Base-by-base conservation (phyloP, 2,797 vertebrate genomes). In the Sebastolobus alascanus region DNA sequence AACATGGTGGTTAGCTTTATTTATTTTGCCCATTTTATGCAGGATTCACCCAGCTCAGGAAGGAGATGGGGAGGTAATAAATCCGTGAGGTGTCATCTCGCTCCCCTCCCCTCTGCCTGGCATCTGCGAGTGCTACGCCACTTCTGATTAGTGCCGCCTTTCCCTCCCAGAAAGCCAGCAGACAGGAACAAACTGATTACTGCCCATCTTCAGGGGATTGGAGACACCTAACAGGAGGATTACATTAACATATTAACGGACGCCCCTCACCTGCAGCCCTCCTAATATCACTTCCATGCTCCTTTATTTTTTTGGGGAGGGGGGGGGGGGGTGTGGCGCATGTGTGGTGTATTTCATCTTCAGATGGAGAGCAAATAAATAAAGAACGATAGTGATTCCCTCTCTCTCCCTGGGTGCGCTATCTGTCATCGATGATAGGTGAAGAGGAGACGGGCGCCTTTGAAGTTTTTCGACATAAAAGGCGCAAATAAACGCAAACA, bases 391-490 rank as follows among this genome's bases (percentile, higher is more conserved):
- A 81, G 88, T 73, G 88, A 92, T 94, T 90, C 92, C 86, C 81
- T 79, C 87, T 82, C 79, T 87, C 89, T 96, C 94, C 93, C 91
- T 77, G 88, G 94, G 89, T 92, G 89, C 87, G 35, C 88, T 59
- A 93, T 93, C 95, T 95, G 95, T 95, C 95, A 95, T 87, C 84
- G 88, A 83, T 93, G 93, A 94, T 95, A 89, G 95, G 94, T 90
- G 91, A 92, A 92, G 93, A 94, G 88, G 90, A 93, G 92, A 93
- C 81, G 74, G 84, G 85, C 20, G 80, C 83, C 95, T 96, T 96
- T 96, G 96, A 96, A 95, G 95, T 95, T 96, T 95, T 95, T 88
- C 35, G 84, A 95, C 95, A 95, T 95, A 96, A 96, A 96, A 96
- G 90, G 90, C 88, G 87, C 88, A 94, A 96, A 95, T 95, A 95